Evolutionary conservation across 2,888 invertebrate species (phyloP), one percentile per base, ranked within the genome.

Genomic region (Oscheius onirici): DNA sequence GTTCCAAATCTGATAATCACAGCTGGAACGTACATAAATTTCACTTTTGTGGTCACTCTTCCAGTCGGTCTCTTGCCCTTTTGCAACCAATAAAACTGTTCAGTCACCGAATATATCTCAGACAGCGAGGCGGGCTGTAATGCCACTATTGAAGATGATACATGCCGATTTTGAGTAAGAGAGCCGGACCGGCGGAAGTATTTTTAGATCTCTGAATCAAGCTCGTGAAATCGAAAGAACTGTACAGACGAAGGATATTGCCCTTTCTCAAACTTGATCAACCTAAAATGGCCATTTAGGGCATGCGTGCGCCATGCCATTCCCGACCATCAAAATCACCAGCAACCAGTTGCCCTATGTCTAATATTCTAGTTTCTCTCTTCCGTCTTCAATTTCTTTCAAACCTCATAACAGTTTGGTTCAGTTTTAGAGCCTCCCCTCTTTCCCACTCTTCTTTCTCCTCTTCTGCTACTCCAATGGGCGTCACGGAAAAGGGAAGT

Each of bases 401-500:
- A 34, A 34, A 34, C 34, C 34, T 34, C 3, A 34, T 34, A 28
- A 55, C 11, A 6, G 11, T 55, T 55, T 34, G 34, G 3, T 58
- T 40, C 58, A 58, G 55, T 55, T 55, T 34, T 34, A 24, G 55
- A 55, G 58, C 41, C 11, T 43, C 58, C 22, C 20, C 41, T 22
- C 28, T 26, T 26, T 26, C 22, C 41, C 40, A 13, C 17, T 41
- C 58, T 34, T 34, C 34, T 34, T 8, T 17, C 20, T 22, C 58
- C 17, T 11, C 41, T 10, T 26, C 55, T 24, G 5, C 55, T 28
- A 24, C 41, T 17, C 49, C 17, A 17, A 63, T 63, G 63, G 63
- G 63, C 24, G 49, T 49, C 20, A 63, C 63, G 26, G 49, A 68
- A 34, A 74, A 74, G 41, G 69, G 57, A 66, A 78, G 77, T 71